phyloP scores from a whole-genome alignment of 2,888 invertebrate species.

The Polydrusus pterygomalis region DNA sequence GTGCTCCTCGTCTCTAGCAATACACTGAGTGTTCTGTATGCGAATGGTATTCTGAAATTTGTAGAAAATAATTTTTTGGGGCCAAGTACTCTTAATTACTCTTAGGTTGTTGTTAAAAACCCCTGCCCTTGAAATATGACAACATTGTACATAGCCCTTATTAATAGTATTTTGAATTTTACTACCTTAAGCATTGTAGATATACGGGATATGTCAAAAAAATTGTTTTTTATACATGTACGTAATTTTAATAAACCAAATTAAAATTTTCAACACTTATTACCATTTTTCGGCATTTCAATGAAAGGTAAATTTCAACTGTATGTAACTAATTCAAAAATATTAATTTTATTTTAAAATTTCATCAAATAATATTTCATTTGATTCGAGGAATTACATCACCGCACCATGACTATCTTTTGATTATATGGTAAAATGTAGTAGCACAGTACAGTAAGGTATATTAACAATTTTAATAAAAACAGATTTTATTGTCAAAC shows the following conservation, averaged over 20 bases:
- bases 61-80: slow-evolving; percentile 54
- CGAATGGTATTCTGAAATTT: slow-evolving; percentile 24
- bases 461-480: too few species aligned
- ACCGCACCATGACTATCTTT: too few species aligned
- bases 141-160: slow-evolving; percentile 46
- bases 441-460: too few species aligned
- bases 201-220: slow-evolving; percentile 28
- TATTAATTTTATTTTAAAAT: too few species aligned
- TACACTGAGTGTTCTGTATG: slow-evolving; percentile 25
- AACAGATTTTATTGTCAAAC: too few species aligned
- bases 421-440: too few species aligned
- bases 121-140: slow-evolving; percentile 43
- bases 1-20: slow-evolving; percentile 1
- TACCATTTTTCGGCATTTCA: too few species aligned
- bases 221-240: slow-evolving; percentile 9
- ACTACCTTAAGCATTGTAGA: slow-evolving; percentile 41
- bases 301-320: too few species aligned
- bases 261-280: too few species aligned
- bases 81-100: slow-evolving; percentile 54
- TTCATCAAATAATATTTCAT: background rate
- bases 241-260: background rate
- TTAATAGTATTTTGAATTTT: slow-evolving; percentile 48
- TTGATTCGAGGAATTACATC: too few species aligned
- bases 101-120: slow-evolving; percentile 53
- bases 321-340: too few species aligned